Conservation (phyloP, 2,888 invertebrate species). For the Gortyna flavago region DNA sequence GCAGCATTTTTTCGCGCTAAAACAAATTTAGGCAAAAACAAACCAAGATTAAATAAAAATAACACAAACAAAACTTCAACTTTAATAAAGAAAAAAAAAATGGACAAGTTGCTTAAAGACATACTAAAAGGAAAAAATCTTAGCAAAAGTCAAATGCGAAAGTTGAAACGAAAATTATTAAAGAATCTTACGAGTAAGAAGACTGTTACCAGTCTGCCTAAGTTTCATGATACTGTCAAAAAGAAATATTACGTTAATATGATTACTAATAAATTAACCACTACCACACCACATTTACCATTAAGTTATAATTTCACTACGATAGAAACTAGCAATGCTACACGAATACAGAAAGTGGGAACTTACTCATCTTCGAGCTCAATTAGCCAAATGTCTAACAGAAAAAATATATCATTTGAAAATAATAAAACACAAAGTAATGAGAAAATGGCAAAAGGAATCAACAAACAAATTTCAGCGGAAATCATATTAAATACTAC, state of each 20-base stretch:
- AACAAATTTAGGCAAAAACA: not conserved
- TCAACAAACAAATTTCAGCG: not conserved
- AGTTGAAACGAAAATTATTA: slow-evolving; percentile 26
- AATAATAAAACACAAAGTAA: not conserved
- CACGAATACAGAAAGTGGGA: not conserved
- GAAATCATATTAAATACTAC: slow-evolving; percentile 13
- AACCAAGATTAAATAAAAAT: slow-evolving; percentile 1
- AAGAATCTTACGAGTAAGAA: slow-evolving; percentile 1
- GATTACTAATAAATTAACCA: not conserved
- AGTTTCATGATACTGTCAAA: not conserved
- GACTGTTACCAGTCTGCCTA: slow-evolving; percentile 3
- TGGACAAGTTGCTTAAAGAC: slow-evolving; percentile 3
- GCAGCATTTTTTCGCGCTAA: not conserved
- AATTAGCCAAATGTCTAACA: not conserved
- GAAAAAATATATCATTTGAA: not conserved
- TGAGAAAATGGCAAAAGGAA: not conserved
- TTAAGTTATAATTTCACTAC: slow-evolving; percentile 2
- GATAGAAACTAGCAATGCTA: not conserved
- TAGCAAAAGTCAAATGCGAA: slow-evolving; percentile 24
- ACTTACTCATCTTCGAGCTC: not conserved
- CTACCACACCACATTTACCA: not conserved
- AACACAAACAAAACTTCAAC: slow-evolving; percentile 5
- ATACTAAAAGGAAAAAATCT: slow-evolving; percentile 18
- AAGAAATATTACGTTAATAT: not conserved
- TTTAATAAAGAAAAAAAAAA: not conserved